Base-by-base conservation (phyloP, 2,113 vertebrate genomes). In the Galemys pyrenaicus region DNA sequence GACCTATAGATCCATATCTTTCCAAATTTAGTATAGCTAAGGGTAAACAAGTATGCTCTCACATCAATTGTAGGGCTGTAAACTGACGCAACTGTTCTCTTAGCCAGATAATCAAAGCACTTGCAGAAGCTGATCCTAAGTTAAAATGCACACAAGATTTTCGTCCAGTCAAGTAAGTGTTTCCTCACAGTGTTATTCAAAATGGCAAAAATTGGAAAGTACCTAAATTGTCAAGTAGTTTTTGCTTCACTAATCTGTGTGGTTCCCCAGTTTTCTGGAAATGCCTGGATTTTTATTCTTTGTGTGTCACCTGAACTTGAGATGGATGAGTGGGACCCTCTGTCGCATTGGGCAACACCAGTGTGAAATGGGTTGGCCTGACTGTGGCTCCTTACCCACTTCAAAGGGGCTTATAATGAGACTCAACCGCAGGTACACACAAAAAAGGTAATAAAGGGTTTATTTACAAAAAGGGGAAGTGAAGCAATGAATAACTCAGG, bases 131-230 rank as follows among this genome's bases (percentile, higher is more conserved):
- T 54, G 51, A 60, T 68, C 41, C 20, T 60, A 83, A 75, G 44
- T 75, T 70, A 78, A 64, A 32, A 84, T 44, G 9, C n/a, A 6
- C 22, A 73, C 13, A 73, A 68, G 35, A 79, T 56, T 92, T 93
- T 71, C 70, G 32, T 68, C 24, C 5, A 22, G n/a, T n/a, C n/a
- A n/a, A 24, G 15, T 26, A 89, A 74, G 24, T 84, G 91, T 56
- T 56, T 56, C 86, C 84, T 75, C n/a, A 64, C 17, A 92, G 30
- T 19, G 87, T 41, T 86, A 64, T 3, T 64, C 17, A 87, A 84
- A 78, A 81, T 2, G 78, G 54, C 39, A 92, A 95, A 90, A 62
- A 54, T 22, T 92, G 82, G 89, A 95, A 94, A 96, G 74, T 54
- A 94, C 89, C 93, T 77, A 77, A 92, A 84, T 88, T 51, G 71